These are phyloP conservation scores for Pristionchus japonicus DNA, from an alignment of 2,888 invertebrate species.

Conservation along the genomic window DNA sequence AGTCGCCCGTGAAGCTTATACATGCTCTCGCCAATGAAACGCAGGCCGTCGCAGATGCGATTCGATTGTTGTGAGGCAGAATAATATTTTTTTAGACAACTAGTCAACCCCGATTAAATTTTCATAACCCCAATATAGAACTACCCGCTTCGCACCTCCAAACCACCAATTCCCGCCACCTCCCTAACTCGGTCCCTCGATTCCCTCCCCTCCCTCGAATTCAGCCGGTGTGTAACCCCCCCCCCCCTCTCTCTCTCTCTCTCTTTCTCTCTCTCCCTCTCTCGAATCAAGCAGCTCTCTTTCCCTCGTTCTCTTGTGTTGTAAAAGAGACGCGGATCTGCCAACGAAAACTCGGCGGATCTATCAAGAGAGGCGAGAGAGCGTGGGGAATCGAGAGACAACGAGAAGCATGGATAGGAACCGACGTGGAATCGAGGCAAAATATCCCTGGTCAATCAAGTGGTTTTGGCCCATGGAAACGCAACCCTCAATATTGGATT, in stretches of 20 bases:
- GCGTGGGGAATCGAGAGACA: constrained; percentile 1
- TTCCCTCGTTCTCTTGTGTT: constrained; percentile 5
- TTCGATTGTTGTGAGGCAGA: too few relatives aligned
- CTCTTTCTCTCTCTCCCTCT: not conserved
- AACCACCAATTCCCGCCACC: not conserved
- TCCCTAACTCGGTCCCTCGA: not conserved
- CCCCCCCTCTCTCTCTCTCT: not conserved
- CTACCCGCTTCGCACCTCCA: not conserved
- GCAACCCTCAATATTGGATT: not conserved
- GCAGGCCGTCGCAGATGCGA: too few relatives aligned
- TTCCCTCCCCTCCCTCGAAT: not conserved
- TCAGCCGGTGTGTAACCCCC: not conserved
- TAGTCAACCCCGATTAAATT: too few relatives aligned
- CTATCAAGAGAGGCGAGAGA: constrained; percentile 27
- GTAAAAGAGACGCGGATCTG: not conserved
- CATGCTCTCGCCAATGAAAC: too few relatives aligned
- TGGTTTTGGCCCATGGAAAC: not conserved
- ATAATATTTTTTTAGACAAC: too few relatives aligned
- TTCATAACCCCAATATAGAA: too few relatives aligned
- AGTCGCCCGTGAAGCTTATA: too few relatives aligned
- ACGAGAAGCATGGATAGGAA: not conserved
- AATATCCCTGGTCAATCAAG: not conserved
- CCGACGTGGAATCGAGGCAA: not conserved
- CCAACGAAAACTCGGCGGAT: not conserved
- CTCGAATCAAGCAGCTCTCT: constrained; percentile 16